phyloP scores from a whole-genome alignment of 2,113 vertebrate genomes.

The Alligator sinensis region DNA sequence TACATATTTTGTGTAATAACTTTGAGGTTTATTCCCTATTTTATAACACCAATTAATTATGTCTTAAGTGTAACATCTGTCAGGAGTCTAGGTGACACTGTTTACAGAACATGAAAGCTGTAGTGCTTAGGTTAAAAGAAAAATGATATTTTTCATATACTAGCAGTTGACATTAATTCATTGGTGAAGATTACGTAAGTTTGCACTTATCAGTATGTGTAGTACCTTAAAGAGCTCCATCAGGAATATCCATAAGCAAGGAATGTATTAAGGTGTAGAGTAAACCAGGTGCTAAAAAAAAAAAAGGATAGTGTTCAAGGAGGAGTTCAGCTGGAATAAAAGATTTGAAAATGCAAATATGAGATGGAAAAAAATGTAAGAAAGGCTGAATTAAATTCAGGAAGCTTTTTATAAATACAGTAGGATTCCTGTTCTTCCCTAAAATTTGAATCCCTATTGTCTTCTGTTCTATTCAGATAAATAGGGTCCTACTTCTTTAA shows the following conservation, averaged over 20 bases:
- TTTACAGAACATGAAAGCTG: neutral
- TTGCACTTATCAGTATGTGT: too few relatives aligned
- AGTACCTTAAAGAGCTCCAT: neutral
- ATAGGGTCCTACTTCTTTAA: neutral
- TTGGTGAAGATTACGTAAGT: neutral
- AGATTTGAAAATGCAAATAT: neutral
- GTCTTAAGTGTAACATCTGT: too few relatives aligned
- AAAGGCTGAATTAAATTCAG: constrained; percentile 1
- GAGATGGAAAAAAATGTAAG: neutral
- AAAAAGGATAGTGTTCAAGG: neutral
- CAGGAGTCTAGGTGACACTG: rapidly evolving
- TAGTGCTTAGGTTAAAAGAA: neutral
- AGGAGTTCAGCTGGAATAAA: neutral
- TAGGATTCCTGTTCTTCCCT: neutral
- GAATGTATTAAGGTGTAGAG: neutral
- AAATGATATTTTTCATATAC: neutral
- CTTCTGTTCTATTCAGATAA: neutral
- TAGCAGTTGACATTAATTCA: neutral
- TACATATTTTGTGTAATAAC: too few relatives aligned
- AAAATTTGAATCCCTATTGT: neutral
- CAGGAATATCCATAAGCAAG: neutral
- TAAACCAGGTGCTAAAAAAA: neutral
- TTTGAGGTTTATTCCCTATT: too few relatives aligned
- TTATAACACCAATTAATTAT: too few relatives aligned
- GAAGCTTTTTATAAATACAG: neutral